Percentiles rank a stretch among this genome's conserved stretches.
Conservation (phyloP, 2,888 invertebrate genomes). For the Rapana venosa region DNA sequence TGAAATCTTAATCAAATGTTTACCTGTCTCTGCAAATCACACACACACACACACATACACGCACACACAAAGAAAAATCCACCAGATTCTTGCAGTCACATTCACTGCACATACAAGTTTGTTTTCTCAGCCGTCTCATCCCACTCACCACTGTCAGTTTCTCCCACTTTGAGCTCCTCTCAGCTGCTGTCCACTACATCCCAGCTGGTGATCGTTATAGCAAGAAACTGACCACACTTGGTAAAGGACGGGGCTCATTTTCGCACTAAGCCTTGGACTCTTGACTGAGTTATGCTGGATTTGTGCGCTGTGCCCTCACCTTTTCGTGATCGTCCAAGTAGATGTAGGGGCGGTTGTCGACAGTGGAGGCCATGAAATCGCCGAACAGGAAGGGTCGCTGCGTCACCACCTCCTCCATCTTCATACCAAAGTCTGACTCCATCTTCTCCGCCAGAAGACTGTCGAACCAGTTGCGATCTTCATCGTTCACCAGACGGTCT, state of each 20-base stretch:
- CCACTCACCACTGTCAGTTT: too few relatives aligned
- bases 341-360: slow-evolving; percentile 81
- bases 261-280: too few relatives aligned
- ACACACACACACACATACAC: background rate
- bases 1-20: too few relatives aligned
- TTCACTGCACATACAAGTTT: too few relatives aligned
- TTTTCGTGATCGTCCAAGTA: slow-evolving; percentile 83
- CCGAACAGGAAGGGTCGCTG: slow-evolving; percentile 83
- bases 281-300: too few relatives aligned
- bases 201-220: too few relatives aligned
- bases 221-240: too few relatives aligned
- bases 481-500: slow-evolving; percentile 79
- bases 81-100: too few relatives aligned
- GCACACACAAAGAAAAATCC: background rate
- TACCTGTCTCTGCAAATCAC: background rate
- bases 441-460: slow-evolving; percentile 80
- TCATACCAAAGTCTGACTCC: slow-evolving; percentile 80
- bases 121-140: too few relatives aligned
- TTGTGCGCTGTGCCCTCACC: slow-evolving; percentile 78
- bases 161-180: too few relatives aligned
- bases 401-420: slow-evolving; percentile 81
- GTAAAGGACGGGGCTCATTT: too few relatives aligned
- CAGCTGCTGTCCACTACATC: too few relatives aligned
- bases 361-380: slow-evolving; percentile 81
- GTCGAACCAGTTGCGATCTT: slow-evolving; percentile 77